Evolutionary conservation across 2,797 vertebrate genomes (phyloP).

Genomic region (Poeciliopsis turneri): DNA sequence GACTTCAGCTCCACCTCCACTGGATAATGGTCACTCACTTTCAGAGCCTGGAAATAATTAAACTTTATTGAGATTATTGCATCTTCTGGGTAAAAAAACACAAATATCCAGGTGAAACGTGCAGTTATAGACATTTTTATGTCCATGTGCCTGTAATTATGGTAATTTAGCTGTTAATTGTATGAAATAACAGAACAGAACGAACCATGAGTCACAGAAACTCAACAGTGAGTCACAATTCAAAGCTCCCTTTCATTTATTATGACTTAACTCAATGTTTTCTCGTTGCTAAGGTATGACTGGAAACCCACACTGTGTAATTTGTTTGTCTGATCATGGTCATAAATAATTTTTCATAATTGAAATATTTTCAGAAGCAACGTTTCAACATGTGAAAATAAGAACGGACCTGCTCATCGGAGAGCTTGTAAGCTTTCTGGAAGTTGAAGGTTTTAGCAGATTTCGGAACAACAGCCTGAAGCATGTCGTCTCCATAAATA

Average conservation of each 20-base stretch:
- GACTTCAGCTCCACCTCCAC: slow-evolving; percentile 77
- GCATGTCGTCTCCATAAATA: slow-evolving; percentile 77
- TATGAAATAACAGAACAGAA: background rate
- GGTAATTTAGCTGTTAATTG: background rate
- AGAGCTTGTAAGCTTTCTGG: slow-evolving; percentile 66
- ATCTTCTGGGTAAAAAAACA: background rate
- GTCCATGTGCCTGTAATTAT: background rate
- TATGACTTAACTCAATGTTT: background rate
- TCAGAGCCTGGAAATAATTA: slow-evolving; percentile 55
- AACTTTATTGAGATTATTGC: background rate
- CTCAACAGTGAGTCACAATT: no score
- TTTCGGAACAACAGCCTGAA: slow-evolving; percentile 60
- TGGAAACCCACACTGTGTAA: background rate
- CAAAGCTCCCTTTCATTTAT: background rate
- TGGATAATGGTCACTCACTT: slow-evolving; percentile 81
- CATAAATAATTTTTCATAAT: background rate
- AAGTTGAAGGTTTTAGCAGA: slow-evolving; percentile 83
- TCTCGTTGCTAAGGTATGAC: background rate
- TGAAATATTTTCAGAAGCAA: background rate
- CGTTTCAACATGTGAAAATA: no score
- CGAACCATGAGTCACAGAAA: no score
- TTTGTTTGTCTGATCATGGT: background rate
- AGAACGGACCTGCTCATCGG: slow-evolving; percentile 56
- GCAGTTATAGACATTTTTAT: background rate
- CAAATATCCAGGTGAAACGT: background rate